Base-by-base conservation (phyloP, 2,797 vertebrate genomes). In the Acanthis flammea region DNA sequence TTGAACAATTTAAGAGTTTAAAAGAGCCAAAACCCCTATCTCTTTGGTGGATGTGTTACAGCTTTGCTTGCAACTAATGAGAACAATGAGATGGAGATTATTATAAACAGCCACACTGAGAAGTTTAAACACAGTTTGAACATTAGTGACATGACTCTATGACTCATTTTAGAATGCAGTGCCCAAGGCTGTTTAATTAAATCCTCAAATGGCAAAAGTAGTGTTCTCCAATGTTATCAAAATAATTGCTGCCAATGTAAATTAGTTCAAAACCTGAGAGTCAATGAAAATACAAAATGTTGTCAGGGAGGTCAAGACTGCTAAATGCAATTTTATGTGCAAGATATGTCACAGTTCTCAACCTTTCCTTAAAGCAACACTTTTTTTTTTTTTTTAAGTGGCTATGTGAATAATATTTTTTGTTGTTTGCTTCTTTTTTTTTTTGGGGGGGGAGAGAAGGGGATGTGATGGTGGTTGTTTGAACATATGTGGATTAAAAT, bases 101-200 rank as follows among this genome's bases (percentile, higher is more conserved):
- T 70, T 74, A 65, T 62, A 33, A 77, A 60, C 35, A 84, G 27
- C 51, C n/a, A n/a, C 41, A 22, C 12, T 42, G 22, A 84, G 35
- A 78, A 74, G 24, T 45, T 66, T 67, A 62, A 89, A 86, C 23
- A 53, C 18, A 47, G 11, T 87, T 84, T 81, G 55, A 86, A 62
- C 35, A 42, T 23, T 39, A 28, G 14, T 87, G 75, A 42, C 9
- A 30, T 54, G 55, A 61, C 21, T 66, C 14, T 44, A 7, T 27
- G 19, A 66, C 24, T 90, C n/a, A 67, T 67, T 90, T 82, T 14
- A 62, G 45, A 78, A 70, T 30, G 15, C 19, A 50, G 19, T 41
- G 35, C 30, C 15, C 27, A 66, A 53, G 19, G 57, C 27, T 53
- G 31, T 51, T 42, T 57, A 70, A 73, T 77, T 83, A 86, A 60